phyloP scores from a whole-genome alignment of 1,140 invertebrate species.

The Araneus ventricosus region DNA sequence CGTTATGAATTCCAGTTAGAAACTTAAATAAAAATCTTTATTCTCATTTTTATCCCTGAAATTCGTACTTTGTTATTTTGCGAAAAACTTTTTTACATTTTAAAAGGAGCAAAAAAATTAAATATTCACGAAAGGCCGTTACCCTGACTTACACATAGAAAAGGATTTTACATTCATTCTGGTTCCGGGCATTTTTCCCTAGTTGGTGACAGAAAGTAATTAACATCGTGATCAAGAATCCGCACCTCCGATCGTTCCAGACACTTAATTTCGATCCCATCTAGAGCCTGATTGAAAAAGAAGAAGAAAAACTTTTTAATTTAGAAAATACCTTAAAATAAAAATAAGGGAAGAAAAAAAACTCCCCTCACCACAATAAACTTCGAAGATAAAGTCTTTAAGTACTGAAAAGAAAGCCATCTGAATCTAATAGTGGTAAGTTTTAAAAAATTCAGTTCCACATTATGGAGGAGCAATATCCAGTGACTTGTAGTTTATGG shows the following conservation, averaged over 20 bases:
- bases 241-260: neutral
- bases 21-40: neutral
- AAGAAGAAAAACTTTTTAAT: slow-evolving; percentile 13
- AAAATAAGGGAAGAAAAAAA: neutral
- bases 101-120: neutral
- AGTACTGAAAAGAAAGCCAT: neutral
- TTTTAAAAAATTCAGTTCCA: neutral
- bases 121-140: neutral
- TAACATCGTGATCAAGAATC: slow-evolving; percentile 27
- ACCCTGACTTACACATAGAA: neutral
- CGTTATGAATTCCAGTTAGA: too few relatives aligned
- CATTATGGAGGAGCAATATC: neutral
- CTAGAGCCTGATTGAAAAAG: neutral
- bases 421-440: neutral
- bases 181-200: neutral
- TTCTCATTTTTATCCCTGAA: neutral
- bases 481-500: neutral
- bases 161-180: neutral
- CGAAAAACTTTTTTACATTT: neutral
- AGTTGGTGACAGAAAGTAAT: slow-evolving; percentile 18
- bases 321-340: slow-evolving; percentile 24
- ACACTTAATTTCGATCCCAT: neutral
- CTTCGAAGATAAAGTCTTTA: neutral
- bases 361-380: slow-evolving; percentile 19
- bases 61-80: neutral